Evolutionary conservation across 2,888 invertebrate species (phyloP).

Genomic region (Dusona sp.): DNA sequence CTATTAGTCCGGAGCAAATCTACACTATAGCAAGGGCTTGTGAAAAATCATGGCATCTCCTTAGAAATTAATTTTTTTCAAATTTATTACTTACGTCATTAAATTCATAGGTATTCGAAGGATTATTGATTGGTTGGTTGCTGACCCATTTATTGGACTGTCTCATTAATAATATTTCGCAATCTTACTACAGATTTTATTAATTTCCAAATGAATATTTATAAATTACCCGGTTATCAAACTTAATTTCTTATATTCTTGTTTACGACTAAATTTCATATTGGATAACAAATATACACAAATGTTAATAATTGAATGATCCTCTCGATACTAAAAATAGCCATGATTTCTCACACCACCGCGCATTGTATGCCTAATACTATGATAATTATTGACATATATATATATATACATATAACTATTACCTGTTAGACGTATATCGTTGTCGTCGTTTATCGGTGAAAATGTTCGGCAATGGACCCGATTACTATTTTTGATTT

Average conservation of each 20-base stretch:
- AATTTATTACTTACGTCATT: background rate
- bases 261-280: too few species aligned
- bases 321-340: background rate
- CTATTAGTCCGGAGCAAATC: constrained; percentile 65
- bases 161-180: background rate
- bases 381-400: constrained; percentile 48
- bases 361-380: constrained; percentile 63
- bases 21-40: constrained; percentile 50
- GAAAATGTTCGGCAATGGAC: constrained; percentile 63
- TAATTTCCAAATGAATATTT: background rate
- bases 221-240: background rate
- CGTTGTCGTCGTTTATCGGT: constrained; percentile 69
- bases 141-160: background rate
- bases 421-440: constrained; percentile 68
- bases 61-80: background rate
- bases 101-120: background rate
- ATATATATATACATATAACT: constrained; percentile 29
- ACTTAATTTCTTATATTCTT: too few species aligned
- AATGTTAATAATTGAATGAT: too few species aligned
- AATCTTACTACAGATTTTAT: background rate
- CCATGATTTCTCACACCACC: constrained; percentile 47
- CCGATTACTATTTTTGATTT: constrained; percentile 54
- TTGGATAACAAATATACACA: too few species aligned
- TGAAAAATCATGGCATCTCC: constrained; percentile 43
- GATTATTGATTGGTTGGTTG: background rate